phyloP scores from a whole-genome alignment of 2,113 vertebrate genomes.

The Sigmodon hispidus region DNA sequence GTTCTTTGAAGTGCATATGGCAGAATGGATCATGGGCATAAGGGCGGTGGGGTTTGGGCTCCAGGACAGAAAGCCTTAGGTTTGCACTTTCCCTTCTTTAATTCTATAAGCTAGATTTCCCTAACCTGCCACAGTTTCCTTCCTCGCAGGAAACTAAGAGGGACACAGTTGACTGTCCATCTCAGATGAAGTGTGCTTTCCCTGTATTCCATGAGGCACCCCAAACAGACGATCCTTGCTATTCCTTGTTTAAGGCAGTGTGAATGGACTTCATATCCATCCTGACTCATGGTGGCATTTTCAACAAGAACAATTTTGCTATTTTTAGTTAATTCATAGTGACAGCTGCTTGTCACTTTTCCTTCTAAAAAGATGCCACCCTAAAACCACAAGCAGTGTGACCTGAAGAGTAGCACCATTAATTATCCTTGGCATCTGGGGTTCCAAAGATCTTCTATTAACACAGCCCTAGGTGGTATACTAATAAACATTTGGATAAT shows the following conservation, averaged over 20 bases:
- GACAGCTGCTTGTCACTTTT: not conserved
- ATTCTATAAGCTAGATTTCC: not conserved
- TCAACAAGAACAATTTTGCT: not conserved
- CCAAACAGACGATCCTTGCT: not conserved
- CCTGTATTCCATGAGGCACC: not conserved
- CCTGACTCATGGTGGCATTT: not conserved
- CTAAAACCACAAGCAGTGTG: not conserved
- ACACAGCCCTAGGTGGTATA: rapidly evolving
- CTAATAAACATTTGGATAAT: not conserved
- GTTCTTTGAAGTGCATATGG: not conserved
- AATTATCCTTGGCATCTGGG: not conserved
- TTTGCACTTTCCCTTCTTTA: not conserved
- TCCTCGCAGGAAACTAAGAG: not conserved
- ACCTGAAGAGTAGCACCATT: not conserved
- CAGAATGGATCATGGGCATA: rapidly evolving
- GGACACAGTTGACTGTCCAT: not conserved
- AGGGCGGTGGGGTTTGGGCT: not conserved
- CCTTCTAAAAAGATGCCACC: not conserved
- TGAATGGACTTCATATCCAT: not conserved
- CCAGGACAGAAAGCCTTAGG: not conserved
- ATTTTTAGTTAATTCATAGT: not conserved
- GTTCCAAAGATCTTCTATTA: conserved; percentile 6
- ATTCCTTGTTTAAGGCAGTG: not conserved
- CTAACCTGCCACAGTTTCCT: not conserved
- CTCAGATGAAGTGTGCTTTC: not conserved